A percentile compares a stretch with the other conserved stretches of the same genome.
Evolutionary conservation across 2,113 vertebrate genomes (phyloP).

Genomic region (Charina bottae): DNA sequence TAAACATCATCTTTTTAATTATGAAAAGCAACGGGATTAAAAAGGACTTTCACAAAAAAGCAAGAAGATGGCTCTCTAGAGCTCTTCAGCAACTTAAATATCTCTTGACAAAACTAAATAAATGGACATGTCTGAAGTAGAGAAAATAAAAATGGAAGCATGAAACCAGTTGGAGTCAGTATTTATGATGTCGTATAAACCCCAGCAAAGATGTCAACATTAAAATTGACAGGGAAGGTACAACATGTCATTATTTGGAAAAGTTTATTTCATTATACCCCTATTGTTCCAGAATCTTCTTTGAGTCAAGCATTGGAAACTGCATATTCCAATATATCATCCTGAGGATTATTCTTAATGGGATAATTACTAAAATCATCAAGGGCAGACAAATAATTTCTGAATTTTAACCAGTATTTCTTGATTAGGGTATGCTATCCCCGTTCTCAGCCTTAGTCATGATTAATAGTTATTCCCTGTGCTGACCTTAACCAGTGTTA

Average conservation of each 20-base stretch:
- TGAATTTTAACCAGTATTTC: background rate
- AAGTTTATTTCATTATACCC: background rate
- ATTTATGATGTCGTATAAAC: background rate
- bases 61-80: background rate
- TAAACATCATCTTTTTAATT: background rate
- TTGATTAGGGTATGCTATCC: background rate
- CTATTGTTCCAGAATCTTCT: background rate
- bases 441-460: background rate
- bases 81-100: background rate
- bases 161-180: background rate
- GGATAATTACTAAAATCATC: background rate
- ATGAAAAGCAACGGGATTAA: background rate
- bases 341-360: background rate
- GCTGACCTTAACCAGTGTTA: background rate
- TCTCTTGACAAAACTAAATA: background rate
- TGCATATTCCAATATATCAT: background rate
- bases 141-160: background rate
- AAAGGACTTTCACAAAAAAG: background rate
- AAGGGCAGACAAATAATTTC: background rate
- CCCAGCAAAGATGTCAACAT: background rate
- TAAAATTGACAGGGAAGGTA: background rate
- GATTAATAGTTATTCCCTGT: background rate
- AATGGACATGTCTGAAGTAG: background rate
- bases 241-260: background rate
- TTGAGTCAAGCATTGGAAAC: background rate